Evolutionary conservation across 2,888 invertebrate genomes (phyloP).

Genomic region (Empis stercorea): DNA sequence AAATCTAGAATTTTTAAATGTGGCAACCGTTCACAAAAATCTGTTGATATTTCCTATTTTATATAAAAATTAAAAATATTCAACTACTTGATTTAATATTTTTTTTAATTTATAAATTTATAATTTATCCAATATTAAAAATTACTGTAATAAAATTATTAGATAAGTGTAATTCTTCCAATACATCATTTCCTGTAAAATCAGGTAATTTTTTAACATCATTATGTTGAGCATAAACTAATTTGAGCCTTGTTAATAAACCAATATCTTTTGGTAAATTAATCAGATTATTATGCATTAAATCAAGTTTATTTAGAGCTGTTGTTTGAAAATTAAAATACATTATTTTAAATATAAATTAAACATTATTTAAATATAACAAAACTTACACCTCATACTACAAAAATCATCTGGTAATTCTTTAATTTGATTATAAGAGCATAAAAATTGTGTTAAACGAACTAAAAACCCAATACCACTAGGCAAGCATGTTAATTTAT

Average conservation of each 20-base stretch:
- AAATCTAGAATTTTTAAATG: constrained; percentile 64
- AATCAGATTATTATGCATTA: constrained; percentile 58
- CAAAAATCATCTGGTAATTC: constrained; percentile 71
- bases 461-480: constrained; percentile 74
- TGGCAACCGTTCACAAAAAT: constrained; percentile 57
- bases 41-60: constrained; percentile 51
- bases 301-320: constrained; percentile 54
- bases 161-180: constrained; percentile 71
- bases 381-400: constrained; percentile 59
- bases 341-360: not conserved
- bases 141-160: constrained; percentile 66
- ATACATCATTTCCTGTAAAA: constrained; percentile 57
- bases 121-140: not conserved
- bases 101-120: too few species aligned
- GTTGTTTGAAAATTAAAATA: not conserved
- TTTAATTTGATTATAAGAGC: constrained; percentile 60
- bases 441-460: constrained; percentile 56
- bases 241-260: constrained; percentile 59
- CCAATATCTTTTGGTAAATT: constrained; percentile 51
- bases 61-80: constrained; percentile 6
- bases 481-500: constrained; percentile 58
- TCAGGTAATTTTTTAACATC: constrained; percentile 62
- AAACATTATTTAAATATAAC: constrained; percentile 2
- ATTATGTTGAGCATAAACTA: constrained; percentile 70
- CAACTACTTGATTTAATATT: constrained; percentile 1